Evolutionary conservation across 2,888 invertebrate species (phyloP), one percentile per base, ranked within the genome.

Genomic region (Seira ritae): DNA sequence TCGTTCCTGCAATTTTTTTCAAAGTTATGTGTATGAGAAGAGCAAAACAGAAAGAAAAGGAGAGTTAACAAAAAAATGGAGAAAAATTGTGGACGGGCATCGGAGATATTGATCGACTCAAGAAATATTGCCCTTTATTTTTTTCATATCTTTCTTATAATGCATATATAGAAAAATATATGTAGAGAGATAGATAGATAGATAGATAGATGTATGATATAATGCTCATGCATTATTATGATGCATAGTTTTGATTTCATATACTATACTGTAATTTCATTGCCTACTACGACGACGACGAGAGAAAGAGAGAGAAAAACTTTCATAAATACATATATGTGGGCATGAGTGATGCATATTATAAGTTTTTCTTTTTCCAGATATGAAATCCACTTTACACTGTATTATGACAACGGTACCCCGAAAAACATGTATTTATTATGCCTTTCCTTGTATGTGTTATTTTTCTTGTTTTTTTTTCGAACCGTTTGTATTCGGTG

Each of bases 31-130:
- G 80, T 84, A 74, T 73, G 80, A 73, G 74, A 74, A 76, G 74
- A 78, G 69, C 75, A 69, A 66, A 62, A 42, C 42, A 66, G 62
- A 70, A 65, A 70, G 60, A 66, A 75, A 80, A 71, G 24, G 74
- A 74, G 74, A 67, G 72, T 50, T 65, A 67, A 81, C 71, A 66
- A 81, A 81, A 65, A 71, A 78, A 74, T 55, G 15, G 72, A 83
- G 79, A 80, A 81, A 84, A 84, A 84, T 55, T 55, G 85, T 86
- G 86, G 86, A 86, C 86, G 86, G 83, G 73, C 74, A 78, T 79
- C 82, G 82, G 82, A 87, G 87, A 85, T 87, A 87, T 87, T 87
- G 87, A 87, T 87, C 87, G 87, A 74, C 67, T 85, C 72, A 82
- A 86, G 87, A 86, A 86, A 87, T 86, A 87, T 87, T 87, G 86